These are phyloP conservation scores for Acromyrmex charruanus DNA, from an alignment of 1,140 invertebrate genomes.

Conservation along the genomic window DNA sequence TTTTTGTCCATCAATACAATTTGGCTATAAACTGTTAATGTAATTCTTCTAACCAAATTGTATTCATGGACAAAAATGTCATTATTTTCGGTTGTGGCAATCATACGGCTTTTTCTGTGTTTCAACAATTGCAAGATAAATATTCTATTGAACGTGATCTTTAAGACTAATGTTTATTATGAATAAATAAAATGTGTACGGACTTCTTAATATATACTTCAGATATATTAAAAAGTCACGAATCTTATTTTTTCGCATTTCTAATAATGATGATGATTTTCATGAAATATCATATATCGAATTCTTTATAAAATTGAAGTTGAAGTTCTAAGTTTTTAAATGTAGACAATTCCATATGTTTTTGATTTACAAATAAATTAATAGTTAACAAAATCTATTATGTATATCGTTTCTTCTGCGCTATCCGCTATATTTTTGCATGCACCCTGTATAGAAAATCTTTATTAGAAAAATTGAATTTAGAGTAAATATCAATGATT, in stretches of 20 bases:
- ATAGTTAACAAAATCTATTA: conserved; percentile 9
- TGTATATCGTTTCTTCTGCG: not conserved
- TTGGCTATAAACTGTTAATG: too few species aligned
- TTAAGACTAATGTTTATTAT: not conserved
- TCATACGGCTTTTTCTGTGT: too few species aligned
- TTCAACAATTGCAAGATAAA: too few species aligned
- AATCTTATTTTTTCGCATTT: not conserved
- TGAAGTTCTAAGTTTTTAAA: conserved; percentile 17
- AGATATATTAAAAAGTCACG: not conserved
- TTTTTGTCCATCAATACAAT: too few species aligned
- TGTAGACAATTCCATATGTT: not conserved
- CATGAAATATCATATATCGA: not conserved
- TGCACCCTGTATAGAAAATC: conserved; percentile 47
- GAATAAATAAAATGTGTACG: conserved; percentile 10
- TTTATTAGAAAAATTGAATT: conserved; percentile 17
- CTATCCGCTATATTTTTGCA: conserved; percentile 45
- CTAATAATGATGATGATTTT: not conserved
- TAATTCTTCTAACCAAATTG: too few species aligned
- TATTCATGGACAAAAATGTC: too few species aligned
- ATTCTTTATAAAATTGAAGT: conserved; percentile 1
- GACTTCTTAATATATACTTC: not conserved
- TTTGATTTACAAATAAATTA: conserved; percentile 15
- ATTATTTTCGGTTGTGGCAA: too few species aligned
- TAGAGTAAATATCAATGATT: conserved; percentile 5
- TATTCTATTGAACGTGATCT: too few species aligned